Evolutionary conservation across 1,140 invertebrate genomes (phyloP).

Genomic region (Lethocerus indicus): DNA sequence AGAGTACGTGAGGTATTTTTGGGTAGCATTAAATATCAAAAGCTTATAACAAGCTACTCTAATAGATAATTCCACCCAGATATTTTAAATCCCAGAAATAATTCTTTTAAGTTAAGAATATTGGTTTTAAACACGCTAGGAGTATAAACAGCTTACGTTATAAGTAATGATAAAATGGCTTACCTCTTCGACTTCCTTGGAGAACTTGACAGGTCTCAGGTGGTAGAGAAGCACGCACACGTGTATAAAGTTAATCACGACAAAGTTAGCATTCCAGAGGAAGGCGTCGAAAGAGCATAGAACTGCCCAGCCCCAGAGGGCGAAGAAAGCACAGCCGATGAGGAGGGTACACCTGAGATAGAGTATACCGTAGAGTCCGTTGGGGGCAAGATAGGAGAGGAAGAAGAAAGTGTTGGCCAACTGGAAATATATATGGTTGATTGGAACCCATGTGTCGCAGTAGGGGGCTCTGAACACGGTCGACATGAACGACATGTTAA

Average conservation of each 20-base stretch:
- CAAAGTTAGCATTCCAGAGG: slow-evolving; percentile 70
- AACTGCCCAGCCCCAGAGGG: slow-evolving; percentile 67
- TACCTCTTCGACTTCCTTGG: slow-evolving; percentile 71
- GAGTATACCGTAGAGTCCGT: too few relatives aligned
- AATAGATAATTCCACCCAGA: too few relatives aligned
- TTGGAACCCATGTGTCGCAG: slow-evolving; percentile 27
- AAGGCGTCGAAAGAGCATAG: slow-evolving; percentile 71
- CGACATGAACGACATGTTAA: background rate
- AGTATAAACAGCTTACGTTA: too few relatives aligned
- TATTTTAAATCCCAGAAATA: too few relatives aligned
- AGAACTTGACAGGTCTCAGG: slow-evolving; percentile 64
- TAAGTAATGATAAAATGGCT: too few relatives aligned
- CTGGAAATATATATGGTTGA: slow-evolving; percentile 65
- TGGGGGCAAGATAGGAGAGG: slow-evolving; percentile 57
- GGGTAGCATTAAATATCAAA: too few relatives aligned
- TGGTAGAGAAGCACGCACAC: slow-evolving; percentile 62
- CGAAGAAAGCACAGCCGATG: slow-evolving; percentile 57
- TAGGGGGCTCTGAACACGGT: slow-evolving; percentile 5
- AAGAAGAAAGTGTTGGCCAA: slow-evolving; percentile 67
- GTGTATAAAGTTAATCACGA: slow-evolving; percentile 67
- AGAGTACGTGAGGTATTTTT: too few relatives aligned
- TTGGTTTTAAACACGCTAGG: too few relatives aligned
- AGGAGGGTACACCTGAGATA: too few relatives aligned
- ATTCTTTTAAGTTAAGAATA: too few relatives aligned
- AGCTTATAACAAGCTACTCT: too few relatives aligned